Percentiles rank a stretch among this genome's conserved stretches.
These are phyloP conservation scores for Bombus waltoni DNA, from an alignment of 1,140 invertebrate species.

Conservation along the genomic window DNA sequence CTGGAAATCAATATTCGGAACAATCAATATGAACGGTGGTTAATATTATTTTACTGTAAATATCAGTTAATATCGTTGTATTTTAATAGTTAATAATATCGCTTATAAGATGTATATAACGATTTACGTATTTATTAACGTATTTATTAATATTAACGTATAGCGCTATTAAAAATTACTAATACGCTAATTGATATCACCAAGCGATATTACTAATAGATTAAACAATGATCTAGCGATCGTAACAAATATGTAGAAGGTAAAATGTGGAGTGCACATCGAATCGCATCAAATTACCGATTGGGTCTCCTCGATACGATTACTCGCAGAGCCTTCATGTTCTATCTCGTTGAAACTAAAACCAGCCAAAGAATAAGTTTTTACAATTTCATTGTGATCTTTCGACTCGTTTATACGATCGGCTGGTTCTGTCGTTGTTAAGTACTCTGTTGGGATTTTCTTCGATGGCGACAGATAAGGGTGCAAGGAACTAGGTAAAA, in stretches of 20 bases:
- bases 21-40: not conserved
- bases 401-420: constrained; percentile 57
- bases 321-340: constrained; percentile 84
- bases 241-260: not conserved
- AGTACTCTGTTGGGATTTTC: constrained; percentile 89
- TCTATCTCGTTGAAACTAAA: constrained; percentile 79
- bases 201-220: not conserved
- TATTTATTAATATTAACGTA: too few relatives aligned
- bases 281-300: constrained; percentile 34
- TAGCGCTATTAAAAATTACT: not conserved
- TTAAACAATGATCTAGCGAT: not conserved
- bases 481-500: constrained; percentile 71
- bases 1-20: not conserved
- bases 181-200: not conserved
- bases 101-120: too few relatives aligned
- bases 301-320: constrained; percentile 43
- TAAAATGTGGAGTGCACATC: not conserved
- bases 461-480: constrained; percentile 86
- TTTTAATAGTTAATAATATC: not conserved
- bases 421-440: constrained; percentile 85
- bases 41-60: not conserved
- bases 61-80: not conserved
- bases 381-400: constrained; percentile 55
- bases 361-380: constrained; percentile 58
- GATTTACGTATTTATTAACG: not conserved